phyloP scores from a whole-genome alignment of 2,113 vertebrate species.

The Silurus meridionalis region DNA sequence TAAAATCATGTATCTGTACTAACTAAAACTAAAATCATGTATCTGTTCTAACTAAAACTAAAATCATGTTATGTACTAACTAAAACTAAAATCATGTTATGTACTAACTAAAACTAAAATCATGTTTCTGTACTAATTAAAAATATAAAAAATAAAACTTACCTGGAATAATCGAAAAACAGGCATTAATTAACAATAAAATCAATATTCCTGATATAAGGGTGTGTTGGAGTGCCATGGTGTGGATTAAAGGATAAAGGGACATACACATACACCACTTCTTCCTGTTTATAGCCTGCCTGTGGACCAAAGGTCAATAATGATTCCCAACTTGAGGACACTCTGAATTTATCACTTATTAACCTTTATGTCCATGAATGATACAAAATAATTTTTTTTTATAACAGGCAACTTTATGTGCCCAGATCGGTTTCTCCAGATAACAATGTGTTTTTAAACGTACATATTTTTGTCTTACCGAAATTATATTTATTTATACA shows the following conservation, averaged over 20 bases:
- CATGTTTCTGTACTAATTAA: not conserved
- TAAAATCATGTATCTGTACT: too few relatives aligned
- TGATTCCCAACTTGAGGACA: not conserved
- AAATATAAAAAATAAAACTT: constrained; percentile 43
- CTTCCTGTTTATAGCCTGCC: constrained; percentile 39
- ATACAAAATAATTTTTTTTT: not conserved
- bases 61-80: too few relatives aligned
- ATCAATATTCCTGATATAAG: constrained; percentile 62
- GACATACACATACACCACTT: not conserved
- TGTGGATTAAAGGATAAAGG: not conserved
- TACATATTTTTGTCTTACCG: not conserved
- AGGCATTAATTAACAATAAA: constrained; percentile 54
- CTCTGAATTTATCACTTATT: not conserved
- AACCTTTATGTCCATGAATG: not conserved
- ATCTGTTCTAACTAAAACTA: not conserved
- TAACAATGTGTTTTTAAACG: not conserved
- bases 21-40: too few relatives aligned
- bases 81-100: too few relatives aligned
- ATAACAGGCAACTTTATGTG: not conserved
- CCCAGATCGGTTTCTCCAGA: not conserved
- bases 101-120: too few relatives aligned
- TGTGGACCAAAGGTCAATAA: constrained; percentile 37
- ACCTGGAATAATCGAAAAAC: constrained; percentile 57
- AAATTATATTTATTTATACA: not conserved
- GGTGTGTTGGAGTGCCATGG: constrained; percentile 58